Conservation (phyloP, 2,113 vertebrate species). For the Orycteropus afer region DNA sequence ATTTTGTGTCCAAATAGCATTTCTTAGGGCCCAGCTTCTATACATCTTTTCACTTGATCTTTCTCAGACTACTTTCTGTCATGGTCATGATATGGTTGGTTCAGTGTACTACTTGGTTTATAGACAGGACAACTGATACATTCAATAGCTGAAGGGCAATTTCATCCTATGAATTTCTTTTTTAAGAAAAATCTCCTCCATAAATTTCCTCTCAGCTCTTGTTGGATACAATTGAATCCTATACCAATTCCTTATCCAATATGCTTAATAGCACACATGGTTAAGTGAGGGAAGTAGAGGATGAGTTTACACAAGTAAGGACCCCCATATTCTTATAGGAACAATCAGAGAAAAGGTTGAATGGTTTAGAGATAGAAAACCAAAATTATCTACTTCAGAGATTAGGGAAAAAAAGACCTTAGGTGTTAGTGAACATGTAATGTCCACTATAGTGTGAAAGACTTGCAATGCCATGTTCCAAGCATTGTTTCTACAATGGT, state of each 20-base stretch:
- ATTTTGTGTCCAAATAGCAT: not conserved
- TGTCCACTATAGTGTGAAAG: not conserved
- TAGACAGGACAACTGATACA: not conserved
- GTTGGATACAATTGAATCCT: not conserved
- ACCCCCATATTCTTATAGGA: constrained; percentile 4
- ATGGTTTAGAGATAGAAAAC: not conserved
- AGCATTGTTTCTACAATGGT: not conserved
- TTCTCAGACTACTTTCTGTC: not conserved
- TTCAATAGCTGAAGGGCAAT: not conserved
- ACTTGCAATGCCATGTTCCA: not conserved
- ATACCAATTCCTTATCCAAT: not conserved
- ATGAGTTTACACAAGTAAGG: not conserved
- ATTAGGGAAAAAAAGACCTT: not conserved
- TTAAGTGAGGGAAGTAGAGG: not conserved
- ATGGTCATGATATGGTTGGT: not conserved
- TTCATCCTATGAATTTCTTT: not conserved
- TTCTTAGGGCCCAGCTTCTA: not conserved
- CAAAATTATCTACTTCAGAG: not conserved
- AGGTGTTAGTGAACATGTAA: not conserved
- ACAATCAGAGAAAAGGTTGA: not conserved
- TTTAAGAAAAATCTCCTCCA: not conserved
- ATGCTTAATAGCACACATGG: not conserved
- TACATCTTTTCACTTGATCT: not conserved
- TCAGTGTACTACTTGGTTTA: not conserved
- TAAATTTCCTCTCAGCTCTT: not conserved